Base-by-base conservation (phyloP, 2,888 invertebrate genomes). In the Lottia scabra region DNA sequence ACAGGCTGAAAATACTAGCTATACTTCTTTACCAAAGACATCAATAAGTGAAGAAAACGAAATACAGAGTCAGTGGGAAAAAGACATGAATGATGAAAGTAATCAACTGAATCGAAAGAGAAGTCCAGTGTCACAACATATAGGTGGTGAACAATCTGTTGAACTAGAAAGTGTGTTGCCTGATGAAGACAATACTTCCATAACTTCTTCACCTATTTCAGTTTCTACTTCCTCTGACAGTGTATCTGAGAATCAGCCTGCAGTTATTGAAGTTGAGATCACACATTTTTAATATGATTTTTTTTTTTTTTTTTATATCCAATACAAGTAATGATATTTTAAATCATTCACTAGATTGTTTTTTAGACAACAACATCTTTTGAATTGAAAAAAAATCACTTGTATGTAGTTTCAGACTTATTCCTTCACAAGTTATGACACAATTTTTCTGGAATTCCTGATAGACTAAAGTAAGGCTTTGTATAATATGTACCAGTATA, bases 191-290 rank as follows among this genome's bases (percentile, higher is more conserved):
- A 26, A 26, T 26, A 56, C 26, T 46, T 12, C 13, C 27, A 67
- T 10, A 8, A 15, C 67, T 19, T 27, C 67, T 19, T 27, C n/a
- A 26, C n/a, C 27, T 27, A 27, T 27, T 0, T 56, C 19, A 23
- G n/a, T 23, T 2, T 56, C 56, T 23, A 23, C 19, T 56, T 56
- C 56, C 12, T 19, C 19, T 23, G 56, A 56, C 10, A 56, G 19
- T 56, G 5, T 56, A 19, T 63, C 64, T 2, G 67, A 71, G n/a
- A 70, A 72, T 16, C 71, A 75, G 45, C 75, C 75, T 23, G 75
- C 75, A 3, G 75, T 75, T 19, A 73, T 75, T n/a, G 75, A 75
- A 48, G 75, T 75, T 65, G 75, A 75, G 65, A 67, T 75, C 23
- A 73, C 75, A 2, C 62, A 67, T 44, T 73, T 75, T 38, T 75